These are phyloP conservation scores for Corynorhinus townsendii DNA, from an alignment of 2,113 vertebrate species.

Conservation along the genomic window DNA sequence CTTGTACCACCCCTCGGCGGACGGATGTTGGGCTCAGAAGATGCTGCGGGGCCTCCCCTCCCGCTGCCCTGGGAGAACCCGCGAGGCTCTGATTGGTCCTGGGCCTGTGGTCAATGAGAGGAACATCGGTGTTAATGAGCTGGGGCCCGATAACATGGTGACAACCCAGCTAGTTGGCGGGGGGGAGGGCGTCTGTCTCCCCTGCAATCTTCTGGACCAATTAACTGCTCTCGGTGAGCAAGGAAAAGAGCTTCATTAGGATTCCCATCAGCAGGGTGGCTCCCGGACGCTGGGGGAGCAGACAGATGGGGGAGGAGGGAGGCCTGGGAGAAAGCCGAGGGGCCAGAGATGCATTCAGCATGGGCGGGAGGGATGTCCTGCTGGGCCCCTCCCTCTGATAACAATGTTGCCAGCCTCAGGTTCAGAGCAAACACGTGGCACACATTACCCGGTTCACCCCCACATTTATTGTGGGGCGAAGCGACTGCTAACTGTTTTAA, in stretches of 20 bases:
- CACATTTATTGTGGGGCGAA: fast-evolving
- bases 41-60: background rate
- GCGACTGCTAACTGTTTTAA: background rate
- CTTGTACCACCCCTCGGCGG: fast-evolving
- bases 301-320: background rate
- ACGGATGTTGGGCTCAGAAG: too few species aligned
- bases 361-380: fast-evolving
- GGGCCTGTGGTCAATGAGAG: background rate
- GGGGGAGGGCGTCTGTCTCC: background rate
- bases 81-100: fast-evolving
- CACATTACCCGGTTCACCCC: background rate
- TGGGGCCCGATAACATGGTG: background rate
- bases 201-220: conserved; percentile 9
- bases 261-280: background rate
- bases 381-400: fast-evolving
- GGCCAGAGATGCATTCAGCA: fast-evolving
- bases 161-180: background rate
- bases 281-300: background rate
- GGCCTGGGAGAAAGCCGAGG: background rate
- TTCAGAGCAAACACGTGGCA: background rate
- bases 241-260: conserved; percentile 20
- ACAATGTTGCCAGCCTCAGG: fast-evolving
- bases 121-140: background rate
- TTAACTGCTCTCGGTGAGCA: background rate
- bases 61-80: fast-evolving